Evolutionary conservation across 2,113 vertebrate species (phyloP).

Genomic region (Cololabis saira): DNA sequence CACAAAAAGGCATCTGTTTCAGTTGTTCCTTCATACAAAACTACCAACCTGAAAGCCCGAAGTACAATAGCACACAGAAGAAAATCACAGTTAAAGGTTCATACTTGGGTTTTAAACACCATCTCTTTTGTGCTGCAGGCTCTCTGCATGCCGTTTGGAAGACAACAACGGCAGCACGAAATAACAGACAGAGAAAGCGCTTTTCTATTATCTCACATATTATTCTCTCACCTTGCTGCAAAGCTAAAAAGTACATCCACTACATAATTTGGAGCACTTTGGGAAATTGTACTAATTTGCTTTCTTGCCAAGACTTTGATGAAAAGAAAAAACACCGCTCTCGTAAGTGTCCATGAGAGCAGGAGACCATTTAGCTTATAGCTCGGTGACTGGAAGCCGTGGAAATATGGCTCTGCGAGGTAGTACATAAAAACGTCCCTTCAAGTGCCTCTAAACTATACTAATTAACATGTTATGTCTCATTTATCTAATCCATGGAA

Average conservation of each 20-base stretch:
- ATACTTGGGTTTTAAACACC: not conserved
- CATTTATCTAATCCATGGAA: constrained; percentile 12
- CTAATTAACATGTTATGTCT: not conserved
- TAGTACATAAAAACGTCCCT: constrained; percentile 3
- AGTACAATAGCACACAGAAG: not conserved
- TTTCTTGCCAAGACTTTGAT: constrained; percentile 1
- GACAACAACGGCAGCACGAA: constrained; percentile 30
- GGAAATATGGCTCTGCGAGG: not conserved
- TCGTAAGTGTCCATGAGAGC: not conserved
- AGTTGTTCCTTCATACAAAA: not conserved
- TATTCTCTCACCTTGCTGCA: constrained; percentile 14
- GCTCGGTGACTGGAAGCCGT: not conserved
- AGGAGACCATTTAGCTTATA: not conserved
- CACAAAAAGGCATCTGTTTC: constrained; percentile 3
- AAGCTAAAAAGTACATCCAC: not conserved
- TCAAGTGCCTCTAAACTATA: not conserved
- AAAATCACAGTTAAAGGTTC: constrained; percentile 14
- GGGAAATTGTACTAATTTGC: not conserved
- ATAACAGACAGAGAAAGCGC: constrained; percentile 12
- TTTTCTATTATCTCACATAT: constrained; percentile 1
- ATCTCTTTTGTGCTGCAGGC: constrained; percentile 6
- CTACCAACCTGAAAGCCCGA: not conserved
- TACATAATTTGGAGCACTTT: not conserved
- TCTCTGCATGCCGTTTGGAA: not conserved
- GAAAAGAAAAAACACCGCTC: not conserved